Evolutionary conservation across 2,888 invertebrate species (phyloP).

Genomic region (Acleris sparsana): DNA sequence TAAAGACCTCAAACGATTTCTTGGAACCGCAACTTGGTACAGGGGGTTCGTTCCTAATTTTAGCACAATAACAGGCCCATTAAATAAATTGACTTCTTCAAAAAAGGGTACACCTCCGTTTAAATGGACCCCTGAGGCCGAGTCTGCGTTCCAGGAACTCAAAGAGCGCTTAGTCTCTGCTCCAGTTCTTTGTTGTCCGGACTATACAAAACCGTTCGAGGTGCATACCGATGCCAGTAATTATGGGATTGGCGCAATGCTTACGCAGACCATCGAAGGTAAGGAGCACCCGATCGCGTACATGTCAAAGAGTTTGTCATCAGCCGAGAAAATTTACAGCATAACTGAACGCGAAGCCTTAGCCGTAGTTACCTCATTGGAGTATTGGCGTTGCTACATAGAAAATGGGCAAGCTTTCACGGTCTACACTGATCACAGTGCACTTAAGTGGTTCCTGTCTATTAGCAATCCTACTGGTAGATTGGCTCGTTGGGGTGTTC

Average conservation of each 20-base stretch:
- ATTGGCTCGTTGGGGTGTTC: slow-evolving; percentile 36
- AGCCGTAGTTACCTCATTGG: slow-evolving; percentile 34
- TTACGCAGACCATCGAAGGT: slow-evolving; percentile 33
- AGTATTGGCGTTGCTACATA: slow-evolving; percentile 38
- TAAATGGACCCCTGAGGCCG: slow-evolving; percentile 37
- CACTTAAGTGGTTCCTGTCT: slow-evolving; percentile 33
- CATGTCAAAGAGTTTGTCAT: slow-evolving; percentile 28
- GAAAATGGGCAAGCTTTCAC: slow-evolving; percentile 21
- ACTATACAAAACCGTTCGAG: slow-evolving; percentile 33
- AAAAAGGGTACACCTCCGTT: slow-evolving; percentile 15
- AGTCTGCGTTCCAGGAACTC: no score
- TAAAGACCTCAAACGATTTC: slow-evolving; percentile 39
- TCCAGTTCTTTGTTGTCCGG: slow-evolving; percentile 39
- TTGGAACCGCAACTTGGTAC: slow-evolving; percentile 37
- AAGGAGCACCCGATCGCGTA: slow-evolving; percentile 36
- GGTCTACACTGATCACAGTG: slow-evolving; percentile 32
- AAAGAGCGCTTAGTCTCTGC: no score
- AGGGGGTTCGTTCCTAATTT: slow-evolving; percentile 40
- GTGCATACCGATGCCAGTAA: slow-evolving; percentile 38
- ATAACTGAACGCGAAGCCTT: slow-evolving; percentile 37
- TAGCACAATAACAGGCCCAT: slow-evolving; percentile 34
- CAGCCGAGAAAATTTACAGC: slow-evolving; percentile 37
- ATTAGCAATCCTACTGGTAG: slow-evolving; percentile 36
- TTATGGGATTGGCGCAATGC: slow-evolving; percentile 36
- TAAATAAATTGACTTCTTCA: slow-evolving; percentile 13